Conservation (phyloP, 2,797 vertebrate genomes). For the Gymnoscopelus braueri region DNA sequence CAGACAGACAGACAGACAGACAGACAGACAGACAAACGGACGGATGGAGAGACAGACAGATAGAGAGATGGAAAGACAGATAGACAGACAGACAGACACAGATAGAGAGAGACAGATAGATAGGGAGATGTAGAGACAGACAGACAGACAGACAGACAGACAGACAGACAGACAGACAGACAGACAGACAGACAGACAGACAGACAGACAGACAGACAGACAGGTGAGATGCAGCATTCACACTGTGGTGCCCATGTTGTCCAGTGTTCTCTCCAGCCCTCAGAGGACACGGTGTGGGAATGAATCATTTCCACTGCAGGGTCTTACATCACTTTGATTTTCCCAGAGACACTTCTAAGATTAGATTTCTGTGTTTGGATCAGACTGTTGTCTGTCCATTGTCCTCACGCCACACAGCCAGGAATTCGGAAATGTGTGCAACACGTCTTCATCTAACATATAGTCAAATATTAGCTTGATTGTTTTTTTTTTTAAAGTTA, state of each 20-base stretch:
- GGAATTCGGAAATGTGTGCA: too few relatives aligned
- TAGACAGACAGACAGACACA: too few relatives aligned
- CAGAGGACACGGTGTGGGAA: slow-evolving; percentile 47
- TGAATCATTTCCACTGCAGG: slow-evolving; percentile 48
- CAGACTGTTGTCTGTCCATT: too few relatives aligned
- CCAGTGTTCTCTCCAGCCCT: slow-evolving; percentile 37
- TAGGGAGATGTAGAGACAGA: neutral
- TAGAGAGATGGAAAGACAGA: too few relatives aligned
- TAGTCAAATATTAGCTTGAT: too few relatives aligned
- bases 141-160: neutral
- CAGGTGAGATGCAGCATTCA: slow-evolving; percentile 46
- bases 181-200: too few relatives aligned
- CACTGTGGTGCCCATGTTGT: slow-evolving; percentile 33
- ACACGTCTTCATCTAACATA: too few relatives aligned
- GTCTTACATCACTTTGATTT: slow-evolving; percentile 5
- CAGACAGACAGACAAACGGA: too few relatives aligned
- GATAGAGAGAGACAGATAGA: neutral
- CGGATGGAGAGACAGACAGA: too few relatives aligned
- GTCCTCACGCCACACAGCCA: too few relatives aligned
- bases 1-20: too few relatives aligned
- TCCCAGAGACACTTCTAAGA: slow-evolving; percentile 17
- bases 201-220: neutral
- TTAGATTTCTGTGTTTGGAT: slow-evolving; percentile 18
- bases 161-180: slow-evolving; percentile 22
- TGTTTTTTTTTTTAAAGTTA: too few relatives aligned